Conservation (phyloP, 2,113 vertebrate species). For the Thymallus thymallus region DNA sequence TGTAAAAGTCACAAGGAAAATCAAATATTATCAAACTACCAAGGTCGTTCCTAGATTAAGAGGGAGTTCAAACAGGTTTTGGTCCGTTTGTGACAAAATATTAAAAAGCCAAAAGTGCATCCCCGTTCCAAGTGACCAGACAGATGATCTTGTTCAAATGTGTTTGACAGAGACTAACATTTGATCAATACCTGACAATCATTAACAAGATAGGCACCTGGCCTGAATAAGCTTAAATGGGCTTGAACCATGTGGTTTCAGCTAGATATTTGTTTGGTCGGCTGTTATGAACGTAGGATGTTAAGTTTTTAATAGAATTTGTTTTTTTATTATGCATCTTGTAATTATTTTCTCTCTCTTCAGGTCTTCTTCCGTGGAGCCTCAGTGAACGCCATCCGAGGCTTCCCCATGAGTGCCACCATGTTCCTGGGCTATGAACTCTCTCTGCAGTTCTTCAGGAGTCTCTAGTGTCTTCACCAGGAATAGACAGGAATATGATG, state of each 20-base stretch:
- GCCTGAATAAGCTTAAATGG: background rate
- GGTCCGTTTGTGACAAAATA: too few relatives aligned
- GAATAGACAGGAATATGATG: background rate
- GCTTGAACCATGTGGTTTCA: background rate
- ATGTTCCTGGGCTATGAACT: constrained; percentile 96
- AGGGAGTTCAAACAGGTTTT: too few relatives aligned
- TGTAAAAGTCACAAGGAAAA: background rate
- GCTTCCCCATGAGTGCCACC: constrained; percentile 92
- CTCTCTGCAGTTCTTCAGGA: constrained; percentile 83
- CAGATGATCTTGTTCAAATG: background rate
- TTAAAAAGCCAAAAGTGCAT: too few relatives aligned
- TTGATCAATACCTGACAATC: background rate
- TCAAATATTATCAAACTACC: background rate
- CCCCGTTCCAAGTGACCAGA: background rate
- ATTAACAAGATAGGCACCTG: background rate
- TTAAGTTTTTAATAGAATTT: background rate
- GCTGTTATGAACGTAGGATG: background rate
- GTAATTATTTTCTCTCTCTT: background rate
- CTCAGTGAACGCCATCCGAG: constrained; percentile 84
- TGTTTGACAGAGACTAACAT: background rate
- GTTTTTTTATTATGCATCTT: background rate
- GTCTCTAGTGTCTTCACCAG: constrained; percentile 39
- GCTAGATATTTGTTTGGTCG: background rate
- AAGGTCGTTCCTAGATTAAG: too few relatives aligned
- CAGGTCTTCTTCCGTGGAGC: constrained; percentile 93